These are phyloP conservation scores for Andricus quercusramuli DNA, from an alignment of 2,888 invertebrate genomes.

Conservation along the genomic window DNA sequence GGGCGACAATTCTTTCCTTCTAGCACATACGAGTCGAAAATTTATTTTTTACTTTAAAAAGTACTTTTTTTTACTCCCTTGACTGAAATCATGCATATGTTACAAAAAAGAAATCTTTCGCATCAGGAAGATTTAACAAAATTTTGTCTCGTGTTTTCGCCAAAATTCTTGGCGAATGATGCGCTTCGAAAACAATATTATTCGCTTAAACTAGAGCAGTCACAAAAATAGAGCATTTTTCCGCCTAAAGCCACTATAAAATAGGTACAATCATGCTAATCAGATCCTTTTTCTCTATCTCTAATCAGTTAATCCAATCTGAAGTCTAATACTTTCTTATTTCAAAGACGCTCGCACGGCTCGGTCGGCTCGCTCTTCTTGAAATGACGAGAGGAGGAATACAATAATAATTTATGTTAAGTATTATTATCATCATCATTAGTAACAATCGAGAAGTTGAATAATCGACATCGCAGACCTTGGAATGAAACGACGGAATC, in stretches of 20 bases:
- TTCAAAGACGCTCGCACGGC: not conserved
- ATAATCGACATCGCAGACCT: conserved; percentile 10
- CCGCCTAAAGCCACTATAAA: conserved; percentile 32
- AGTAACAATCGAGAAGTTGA: conserved; percentile 3
- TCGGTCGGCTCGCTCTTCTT: too few species aligned
- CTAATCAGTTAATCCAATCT: conserved; percentile 30
- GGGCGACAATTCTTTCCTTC: too few species aligned
- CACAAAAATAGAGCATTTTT: conserved; percentile 32
- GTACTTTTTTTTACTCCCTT: too few species aligned
- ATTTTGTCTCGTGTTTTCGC: conserved; percentile 8
- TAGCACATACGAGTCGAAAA: too few species aligned
- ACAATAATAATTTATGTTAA: too few species aligned
- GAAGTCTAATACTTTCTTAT: conserved; percentile 18
- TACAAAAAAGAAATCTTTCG: too few species aligned
- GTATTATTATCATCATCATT: not conserved
- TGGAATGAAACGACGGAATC: conserved; percentile 26
- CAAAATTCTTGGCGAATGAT: not conserved
- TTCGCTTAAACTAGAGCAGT: conserved; percentile 44
- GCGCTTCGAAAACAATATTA: conserved; percentile 3
- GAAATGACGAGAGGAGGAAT: too few species aligned
- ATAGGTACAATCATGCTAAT: conserved; percentile 8
- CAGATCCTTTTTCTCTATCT: conserved; percentile 25
- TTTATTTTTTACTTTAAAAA: conserved; percentile 50
- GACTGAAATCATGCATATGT: too few species aligned
- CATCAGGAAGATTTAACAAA: conserved; percentile 50